A percentile compares a stretch with the other conserved stretches of the same genome.
phyloP scores from a whole-genome alignment of 2,113 vertebrate species.

The Ceuthmochares aereus region DNA sequence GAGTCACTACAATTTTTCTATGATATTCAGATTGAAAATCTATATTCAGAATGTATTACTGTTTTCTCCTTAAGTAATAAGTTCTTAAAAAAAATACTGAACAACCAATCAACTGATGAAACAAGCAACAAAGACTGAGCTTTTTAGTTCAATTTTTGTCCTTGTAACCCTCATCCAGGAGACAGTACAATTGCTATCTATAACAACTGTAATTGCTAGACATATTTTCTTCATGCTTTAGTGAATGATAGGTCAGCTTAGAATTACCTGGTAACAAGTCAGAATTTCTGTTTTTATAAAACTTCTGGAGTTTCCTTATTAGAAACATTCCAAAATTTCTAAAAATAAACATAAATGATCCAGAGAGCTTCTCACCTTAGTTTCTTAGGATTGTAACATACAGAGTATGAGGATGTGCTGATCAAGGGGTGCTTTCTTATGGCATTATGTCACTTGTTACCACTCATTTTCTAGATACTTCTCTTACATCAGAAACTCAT shows the following conservation, averaged over 20 bases:
- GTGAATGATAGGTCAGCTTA: accelerated
- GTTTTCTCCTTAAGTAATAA: neutral
- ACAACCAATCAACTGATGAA: neutral
- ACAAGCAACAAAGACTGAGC: neutral
- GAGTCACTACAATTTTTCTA: neutral
- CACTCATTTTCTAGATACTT: neutral
- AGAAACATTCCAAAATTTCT: neutral
- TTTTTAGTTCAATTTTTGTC: neutral
- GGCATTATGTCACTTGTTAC: neutral
- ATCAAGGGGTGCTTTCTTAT: neutral
- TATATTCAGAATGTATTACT: neutral
- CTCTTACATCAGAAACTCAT: neutral
- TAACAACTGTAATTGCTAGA: neutral
- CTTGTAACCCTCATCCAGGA: neutral
- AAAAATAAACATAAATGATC: neutral
- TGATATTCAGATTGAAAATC: neutral
- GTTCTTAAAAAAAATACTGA: neutral
- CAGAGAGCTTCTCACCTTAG: neutral
- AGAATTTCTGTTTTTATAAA: neutral
- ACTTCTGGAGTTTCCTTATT: neutral
- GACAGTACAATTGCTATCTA: too few relatives aligned
- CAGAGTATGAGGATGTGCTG: neutral
- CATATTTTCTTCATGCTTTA: neutral
- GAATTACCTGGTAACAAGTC: neutral
- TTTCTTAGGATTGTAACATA: neutral